Percentiles rank a stretch among this genome's conserved stretches.
These are phyloP conservation scores for Anarsia innoxiella DNA, from an alignment of 2,888 invertebrate genomes.

Conservation along the genomic window DNA sequence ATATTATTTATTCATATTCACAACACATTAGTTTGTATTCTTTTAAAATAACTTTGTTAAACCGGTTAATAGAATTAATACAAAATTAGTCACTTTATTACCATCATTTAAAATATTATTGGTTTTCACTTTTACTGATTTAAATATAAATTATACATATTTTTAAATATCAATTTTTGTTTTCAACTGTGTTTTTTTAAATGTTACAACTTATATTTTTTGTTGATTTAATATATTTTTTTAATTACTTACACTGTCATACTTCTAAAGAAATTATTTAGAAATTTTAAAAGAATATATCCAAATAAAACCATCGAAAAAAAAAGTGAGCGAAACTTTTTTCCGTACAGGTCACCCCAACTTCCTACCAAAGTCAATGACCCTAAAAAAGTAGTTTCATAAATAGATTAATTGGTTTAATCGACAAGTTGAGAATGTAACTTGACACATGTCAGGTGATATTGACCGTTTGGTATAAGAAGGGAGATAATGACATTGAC, in stretches of 20 bases:
- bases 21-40: background rate
- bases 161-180: background rate
- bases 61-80: background rate
- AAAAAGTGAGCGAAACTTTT: background rate
- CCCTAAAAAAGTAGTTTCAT: slow-evolving; percentile 31
- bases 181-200: too few relatives aligned
- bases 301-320: too few relatives aligned
- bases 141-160: too few relatives aligned
- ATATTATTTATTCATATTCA: slow-evolving; percentile 1
- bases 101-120: background rate
- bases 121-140: background rate
- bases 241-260: too few relatives aligned
- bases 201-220: background rate
- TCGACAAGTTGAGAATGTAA: slow-evolving; percentile 36
- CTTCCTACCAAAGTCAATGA: slow-evolving; percentile 26
- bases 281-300: too few relatives aligned
- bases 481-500: too few relatives aligned
- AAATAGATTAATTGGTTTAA: slow-evolving; percentile 32
- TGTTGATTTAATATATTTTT: background rate
- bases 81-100: background rate
- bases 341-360: background rate
- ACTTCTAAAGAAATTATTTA: too few relatives aligned
- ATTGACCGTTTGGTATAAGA: slow-evolving; percentile 26
- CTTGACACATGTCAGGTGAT: slow-evolving; percentile 37
- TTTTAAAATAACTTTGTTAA: background rate